Base-by-base conservation (phyloP, 2,888 invertebrate genomes). In the Drosophila fulvimacula region DNA sequence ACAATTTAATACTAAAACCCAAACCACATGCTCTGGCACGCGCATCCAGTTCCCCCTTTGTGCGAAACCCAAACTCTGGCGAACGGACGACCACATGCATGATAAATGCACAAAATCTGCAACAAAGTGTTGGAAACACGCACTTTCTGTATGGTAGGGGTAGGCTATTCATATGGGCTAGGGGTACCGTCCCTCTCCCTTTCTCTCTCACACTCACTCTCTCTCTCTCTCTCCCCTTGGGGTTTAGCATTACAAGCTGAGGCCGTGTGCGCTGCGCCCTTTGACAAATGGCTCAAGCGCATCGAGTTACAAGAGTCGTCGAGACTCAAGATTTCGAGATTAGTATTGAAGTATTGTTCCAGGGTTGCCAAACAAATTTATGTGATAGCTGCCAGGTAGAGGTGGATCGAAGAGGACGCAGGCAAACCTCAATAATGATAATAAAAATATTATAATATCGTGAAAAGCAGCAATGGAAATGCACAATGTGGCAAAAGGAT, bases 71-170 rank as follows among this genome's bases (percentile, higher is more conserved):
- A 39, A 44, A 57, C 56, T 36, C 51, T 51, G 51, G 36, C 61
- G 44, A n/a, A 34, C 49, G 60, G 42, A 53, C 49, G 24, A 65
- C 73, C 68, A 60, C 78, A 74, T 80, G 74, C 82, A 82, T 88
- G 88, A 89, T 85, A 89, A 86, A 89, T 88, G 85, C 85, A 85
- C 83, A 75, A 91, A 90, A 90, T 91, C 91, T 90, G 91, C 91
- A 90, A 85, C 87, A 91, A 90, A 90, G 84, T 91, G 86, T 86
- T 89, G 69, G 82, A 76, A 91, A 91, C 90, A 90, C 91, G 91
- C 91, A 88, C 88, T 82, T 73, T 75, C 62, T 44, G 36, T 46
- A 42, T 42, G 65, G 34, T 49, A 57, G 59, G 62, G 58, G 70
- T 63, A 51, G 48, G 3, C 38, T 41, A 27, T 27, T 27, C 49